phyloP scores from a whole-genome alignment of 2,797 vertebrate species.

The Fistularia tabacaria region DNA sequence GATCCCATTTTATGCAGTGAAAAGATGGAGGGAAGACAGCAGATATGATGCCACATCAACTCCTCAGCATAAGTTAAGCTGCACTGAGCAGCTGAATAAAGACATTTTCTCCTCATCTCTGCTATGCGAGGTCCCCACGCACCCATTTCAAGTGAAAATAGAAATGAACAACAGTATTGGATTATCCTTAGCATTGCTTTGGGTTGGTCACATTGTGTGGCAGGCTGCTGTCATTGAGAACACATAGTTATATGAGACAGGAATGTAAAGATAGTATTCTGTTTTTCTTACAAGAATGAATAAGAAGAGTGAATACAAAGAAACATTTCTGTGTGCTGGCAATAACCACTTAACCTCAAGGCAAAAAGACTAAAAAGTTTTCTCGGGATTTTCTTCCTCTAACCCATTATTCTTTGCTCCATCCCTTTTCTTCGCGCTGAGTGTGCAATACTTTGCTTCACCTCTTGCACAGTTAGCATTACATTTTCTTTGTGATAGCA shows the following conservation, averaged over 20 bases:
- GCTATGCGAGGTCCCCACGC: conserved; percentile 26
- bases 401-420: conserved; percentile 14
- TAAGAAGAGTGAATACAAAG: conserved; percentile 17
- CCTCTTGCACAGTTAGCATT: background rate
- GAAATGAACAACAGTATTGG: conserved; percentile 49
- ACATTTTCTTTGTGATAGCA: conserved; percentile 19
- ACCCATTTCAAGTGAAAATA: conserved; percentile 42
- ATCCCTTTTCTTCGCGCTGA: conserved; percentile 4
- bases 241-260: conserved; percentile 26
- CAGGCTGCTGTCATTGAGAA: conserved; percentile 41
- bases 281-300: conserved; percentile 22
- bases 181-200: conserved; percentile 41
- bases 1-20: conserved; percentile 42
- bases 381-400: conserved; percentile 12
- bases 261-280: conserved; percentile 17
- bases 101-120: conserved; percentile 24
- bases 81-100: conserved; percentile 43
- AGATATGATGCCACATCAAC: conserved; percentile 29
- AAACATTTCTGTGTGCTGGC: conserved; percentile 25
- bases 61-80: conserved; percentile 42
- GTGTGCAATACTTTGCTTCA: conserved; percentile 20
- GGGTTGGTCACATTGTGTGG: conserved; percentile 28
- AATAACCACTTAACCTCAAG: conserved; percentile 30
- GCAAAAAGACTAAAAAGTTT: conserved; percentile 11
- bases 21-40: conserved; percentile 37